These are phyloP conservation scores for Sebastes aleutianus DNA, from an alignment of 2,797 vertebrate genomes.

Conservation along the genomic window DNA sequence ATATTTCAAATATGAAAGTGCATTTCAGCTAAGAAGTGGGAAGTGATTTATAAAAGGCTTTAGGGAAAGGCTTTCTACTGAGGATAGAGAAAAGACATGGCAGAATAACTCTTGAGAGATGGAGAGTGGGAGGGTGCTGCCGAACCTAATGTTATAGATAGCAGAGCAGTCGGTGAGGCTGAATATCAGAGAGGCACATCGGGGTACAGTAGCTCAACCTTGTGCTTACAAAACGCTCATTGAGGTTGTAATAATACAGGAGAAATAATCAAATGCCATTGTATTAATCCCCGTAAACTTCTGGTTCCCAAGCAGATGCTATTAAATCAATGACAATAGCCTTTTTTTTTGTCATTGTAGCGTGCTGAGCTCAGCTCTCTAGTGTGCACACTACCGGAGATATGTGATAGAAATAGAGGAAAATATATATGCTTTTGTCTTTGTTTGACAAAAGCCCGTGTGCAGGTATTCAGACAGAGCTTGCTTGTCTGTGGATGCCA, in stretches of 20 bases:
- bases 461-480: background rate
- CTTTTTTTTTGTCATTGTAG: background rate
- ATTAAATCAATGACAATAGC: background rate
- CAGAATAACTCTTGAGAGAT: conserved; percentile 62
- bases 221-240: conserved; percentile 21
- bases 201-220: conserved; percentile 13
- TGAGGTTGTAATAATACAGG: conserved; percentile 17
- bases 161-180: conserved; percentile 31
- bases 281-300: conserved; percentile 1
- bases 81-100: conserved; percentile 58
- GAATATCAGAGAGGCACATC: conserved; percentile 30
- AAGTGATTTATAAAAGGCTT: conserved; percentile 75
- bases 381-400: background rate
- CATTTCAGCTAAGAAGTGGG: conserved; percentile 72
- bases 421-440: background rate
- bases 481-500: conserved; percentile 8
- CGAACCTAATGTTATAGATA: conserved; percentile 59
- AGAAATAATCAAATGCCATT: conserved; percentile 23
- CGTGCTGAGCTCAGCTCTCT: background rate
- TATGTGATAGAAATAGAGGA: background rate
- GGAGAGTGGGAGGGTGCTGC: conserved; percentile 50
- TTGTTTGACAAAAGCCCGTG: background rate
- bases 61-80: conserved; percentile 61
- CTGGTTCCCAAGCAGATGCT: background rate
- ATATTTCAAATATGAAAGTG: conserved; percentile 70